Base-by-base conservation (phyloP, 1,140 invertebrate genomes). In the Drosophila lowei region DNA sequence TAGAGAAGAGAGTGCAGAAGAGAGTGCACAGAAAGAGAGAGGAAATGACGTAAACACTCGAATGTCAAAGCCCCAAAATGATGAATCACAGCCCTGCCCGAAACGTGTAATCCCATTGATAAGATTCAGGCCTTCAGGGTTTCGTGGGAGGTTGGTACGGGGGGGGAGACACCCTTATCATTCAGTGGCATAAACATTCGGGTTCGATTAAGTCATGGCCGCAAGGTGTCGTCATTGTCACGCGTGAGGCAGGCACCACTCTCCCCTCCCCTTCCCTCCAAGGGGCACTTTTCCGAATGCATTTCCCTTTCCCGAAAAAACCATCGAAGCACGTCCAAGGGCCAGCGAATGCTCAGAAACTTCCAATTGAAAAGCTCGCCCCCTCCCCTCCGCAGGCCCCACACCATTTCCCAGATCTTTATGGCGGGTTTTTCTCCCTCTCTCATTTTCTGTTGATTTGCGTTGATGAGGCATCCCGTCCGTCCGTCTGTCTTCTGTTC, bases 171-270 rank as follows among this genome's bases (percentile, higher is more conserved):
- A 28, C 48, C 23, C 54, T 54, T 71, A 71, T 72, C 68, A n/a
- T n/a, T 23, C 9, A 41, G 25, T 41, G 30, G 30, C 55, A 38
- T 83, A 66, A 56, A 75, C 74, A 74, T 56, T 56, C 6, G 9
- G 13, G 46, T 50, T 84, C 41, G 76, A 79, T 85, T 76, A 62
- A 72, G 67, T 79, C 79, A 80, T 57, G 53, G 65, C 15, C 65
- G 34, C 34, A 13, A 42, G 50, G 23, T 68, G 63, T 38, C 25
- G 67, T 79, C 73, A 80, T 67, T 59, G 50, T 30, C 79, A 65
- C 50, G 63, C 44, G 44, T 72, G 56, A 72, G 34, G 34, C 34
- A 38, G 34, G 34, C 11, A 11, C 42, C 42, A 67, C 15, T 53
- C 21, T 44, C 28, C 7, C 18, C 56, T 56, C 9, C 54, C 48